These are phyloP conservation scores for Hyalella azteca DNA, from an alignment of 2,888 invertebrate species.

Conservation along the genomic window DNA sequence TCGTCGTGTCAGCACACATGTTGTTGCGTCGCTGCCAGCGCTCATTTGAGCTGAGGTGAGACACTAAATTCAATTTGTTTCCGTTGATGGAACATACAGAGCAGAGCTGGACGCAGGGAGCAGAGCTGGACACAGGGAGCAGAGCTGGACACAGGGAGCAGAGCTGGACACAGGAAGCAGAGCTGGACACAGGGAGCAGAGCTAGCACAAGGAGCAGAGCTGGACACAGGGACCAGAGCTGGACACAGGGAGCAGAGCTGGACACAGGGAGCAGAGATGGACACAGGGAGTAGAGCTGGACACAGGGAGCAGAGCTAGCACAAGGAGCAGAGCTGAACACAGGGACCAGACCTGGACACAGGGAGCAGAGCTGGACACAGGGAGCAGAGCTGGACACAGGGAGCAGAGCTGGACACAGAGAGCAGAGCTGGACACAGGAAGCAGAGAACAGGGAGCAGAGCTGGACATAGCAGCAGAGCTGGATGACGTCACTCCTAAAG, in stretches of 20 bases:
- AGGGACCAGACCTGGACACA: background rate
- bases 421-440: background rate
- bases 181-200: no score
- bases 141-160: no score
- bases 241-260: background rate
- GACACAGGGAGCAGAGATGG: background rate
- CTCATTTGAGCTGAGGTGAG: conserved; percentile 52
- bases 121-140: no score
- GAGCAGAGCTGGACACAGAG: background rate
- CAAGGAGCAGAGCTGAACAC: background rate
- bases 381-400: background rate
- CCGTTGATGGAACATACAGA: background rate
- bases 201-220: no score
- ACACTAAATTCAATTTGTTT: conserved; percentile 47
- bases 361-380: background rate
- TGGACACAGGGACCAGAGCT: no score
- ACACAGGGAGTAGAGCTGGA: background rate
- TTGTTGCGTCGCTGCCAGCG: conserved; percentile 48
- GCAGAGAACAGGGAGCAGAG: background rate
- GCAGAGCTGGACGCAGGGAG: background rate
- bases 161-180: no score
- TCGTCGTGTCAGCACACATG: conserved; percentile 52
- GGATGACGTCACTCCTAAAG: background rate
- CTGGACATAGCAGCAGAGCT: background rate
- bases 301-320: background rate